phyloP scores from a whole-genome alignment of 2,113 vertebrate genomes.

The Apteryx mantelli region DNA sequence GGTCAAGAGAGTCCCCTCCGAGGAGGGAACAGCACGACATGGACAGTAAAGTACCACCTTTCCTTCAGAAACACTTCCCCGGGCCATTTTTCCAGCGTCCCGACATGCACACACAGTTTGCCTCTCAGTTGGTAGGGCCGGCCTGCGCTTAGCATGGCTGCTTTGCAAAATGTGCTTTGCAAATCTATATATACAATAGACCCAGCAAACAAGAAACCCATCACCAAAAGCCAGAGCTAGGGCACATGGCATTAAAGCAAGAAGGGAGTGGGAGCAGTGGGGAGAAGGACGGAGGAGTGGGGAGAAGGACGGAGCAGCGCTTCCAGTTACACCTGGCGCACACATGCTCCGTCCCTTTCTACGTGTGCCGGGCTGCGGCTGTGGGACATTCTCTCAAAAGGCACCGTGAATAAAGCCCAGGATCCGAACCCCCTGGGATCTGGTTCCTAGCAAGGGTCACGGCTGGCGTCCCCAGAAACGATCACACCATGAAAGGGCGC shows the following conservation, averaged over 20 bases:
- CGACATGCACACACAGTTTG: rapidly evolving
- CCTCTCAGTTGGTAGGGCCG: neutral
- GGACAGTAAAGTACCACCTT: neutral
- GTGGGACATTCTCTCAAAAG: neutral
- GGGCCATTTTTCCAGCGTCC: neutral
- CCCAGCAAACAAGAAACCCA: neutral
- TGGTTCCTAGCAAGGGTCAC: neutral
- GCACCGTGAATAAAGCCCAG: neutral
- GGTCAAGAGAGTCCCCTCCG: neutral
- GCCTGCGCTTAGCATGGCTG: neutral
- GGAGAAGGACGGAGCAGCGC: neutral
- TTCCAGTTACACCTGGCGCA: neutral
- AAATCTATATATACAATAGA: neutral
- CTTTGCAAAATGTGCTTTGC: neutral
- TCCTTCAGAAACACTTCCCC: neutral
- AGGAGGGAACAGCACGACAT: neutral
- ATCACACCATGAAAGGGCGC: neutral
- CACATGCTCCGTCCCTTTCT: too few relatives aligned
- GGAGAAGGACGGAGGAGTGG: neutral
- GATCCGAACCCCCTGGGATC: neutral
- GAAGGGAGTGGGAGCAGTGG: too few relatives aligned
- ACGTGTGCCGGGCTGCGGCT: neutral
- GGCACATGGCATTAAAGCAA: neutral
- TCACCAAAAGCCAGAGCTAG: neutral
- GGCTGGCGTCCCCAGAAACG: neutral